Percentiles rank a stretch among this genome's conserved stretches.
phyloP scores from a whole-genome alignment of 2,888 invertebrate genomes.

The Leucophenga montana region DNA sequence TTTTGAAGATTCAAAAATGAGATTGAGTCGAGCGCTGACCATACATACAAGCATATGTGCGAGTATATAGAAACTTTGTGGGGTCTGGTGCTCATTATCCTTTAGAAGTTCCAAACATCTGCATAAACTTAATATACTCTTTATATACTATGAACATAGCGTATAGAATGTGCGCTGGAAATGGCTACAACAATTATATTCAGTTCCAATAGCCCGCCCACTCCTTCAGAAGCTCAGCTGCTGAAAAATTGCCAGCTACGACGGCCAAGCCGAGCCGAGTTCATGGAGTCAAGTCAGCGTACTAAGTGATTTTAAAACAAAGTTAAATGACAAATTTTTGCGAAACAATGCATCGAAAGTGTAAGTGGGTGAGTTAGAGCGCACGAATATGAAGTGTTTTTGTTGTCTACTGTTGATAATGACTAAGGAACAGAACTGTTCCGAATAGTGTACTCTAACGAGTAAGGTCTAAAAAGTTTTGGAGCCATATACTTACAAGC shows the following conservation, averaged over 20 bases:
- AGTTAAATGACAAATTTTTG: constrained; percentile 58
- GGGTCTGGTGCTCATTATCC: no score
- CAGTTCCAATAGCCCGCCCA: neutral
- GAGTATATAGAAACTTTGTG: no score
- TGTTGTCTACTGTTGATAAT: constrained; percentile 50
- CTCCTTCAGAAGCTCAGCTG: neutral
- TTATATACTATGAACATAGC: constrained; percentile 40
- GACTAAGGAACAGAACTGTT: constrained; percentile 38
- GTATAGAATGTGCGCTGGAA: constrained; percentile 18
- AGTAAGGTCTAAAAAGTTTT: no score
- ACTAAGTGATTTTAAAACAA: constrained; percentile 68
- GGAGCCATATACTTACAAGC: neutral
- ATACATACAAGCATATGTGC: no score
- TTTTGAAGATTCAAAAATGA: no score
- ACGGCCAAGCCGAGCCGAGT: no score
- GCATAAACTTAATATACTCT: constrained; percentile 46
- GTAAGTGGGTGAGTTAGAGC: neutral
- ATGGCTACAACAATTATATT: neutral
- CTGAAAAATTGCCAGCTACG: constrained; percentile 10
- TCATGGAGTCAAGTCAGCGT: neutral
- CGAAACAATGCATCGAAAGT: constrained; percentile 34
- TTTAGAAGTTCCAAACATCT: constrained; percentile 12
- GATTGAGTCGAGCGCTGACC: no score
- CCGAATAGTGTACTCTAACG: neutral
- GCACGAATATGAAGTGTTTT: neutral